Percentiles rank a stretch among this genome's conserved stretches.
Evolutionary conservation across 2,113 vertebrate genomes (phyloP).

Genomic region (Parus major): DNA sequence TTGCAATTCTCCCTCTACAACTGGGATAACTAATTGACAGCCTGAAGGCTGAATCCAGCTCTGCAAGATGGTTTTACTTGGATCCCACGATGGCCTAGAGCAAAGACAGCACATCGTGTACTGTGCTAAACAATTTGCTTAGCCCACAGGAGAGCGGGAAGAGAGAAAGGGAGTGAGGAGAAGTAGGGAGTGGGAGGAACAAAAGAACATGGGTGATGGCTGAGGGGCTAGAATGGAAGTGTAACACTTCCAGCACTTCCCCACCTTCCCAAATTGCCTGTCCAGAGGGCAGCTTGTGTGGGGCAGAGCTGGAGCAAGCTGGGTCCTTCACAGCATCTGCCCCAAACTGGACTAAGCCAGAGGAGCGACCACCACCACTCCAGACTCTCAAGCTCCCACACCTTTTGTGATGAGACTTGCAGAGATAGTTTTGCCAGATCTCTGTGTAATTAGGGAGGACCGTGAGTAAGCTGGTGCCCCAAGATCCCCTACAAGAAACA

Average conservation of each 20-base stretch:
- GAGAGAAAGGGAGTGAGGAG: neutral
- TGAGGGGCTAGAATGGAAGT: neutral
- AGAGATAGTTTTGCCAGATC: neutral
- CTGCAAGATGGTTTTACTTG: neutral
- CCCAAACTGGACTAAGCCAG: neutral
- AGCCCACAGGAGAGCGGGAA: neutral
- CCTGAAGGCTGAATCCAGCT: neutral
- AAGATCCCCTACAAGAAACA: neutral
- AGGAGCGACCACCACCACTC: neutral
- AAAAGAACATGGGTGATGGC: neutral
- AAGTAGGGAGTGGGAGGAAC: neutral
- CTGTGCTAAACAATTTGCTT: neutral
- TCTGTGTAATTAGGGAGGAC: too few relatives aligned
- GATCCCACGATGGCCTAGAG: neutral
- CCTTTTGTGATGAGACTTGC: neutral
- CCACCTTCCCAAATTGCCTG: neutral
- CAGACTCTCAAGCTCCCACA: rapidly evolving
- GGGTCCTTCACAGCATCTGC: neutral
- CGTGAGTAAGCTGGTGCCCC: rapidly evolving
- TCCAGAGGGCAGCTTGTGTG: rapidly evolving
- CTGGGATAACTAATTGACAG: conserved; percentile 19
- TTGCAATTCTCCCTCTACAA: neutral
- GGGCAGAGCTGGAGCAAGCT: neutral
- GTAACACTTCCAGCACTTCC: neutral
- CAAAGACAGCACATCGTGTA: neutral